Base-by-base conservation (phyloP, 2,888 invertebrate genomes). In the Scaptodrosophila latifasciaeformis region DNA sequence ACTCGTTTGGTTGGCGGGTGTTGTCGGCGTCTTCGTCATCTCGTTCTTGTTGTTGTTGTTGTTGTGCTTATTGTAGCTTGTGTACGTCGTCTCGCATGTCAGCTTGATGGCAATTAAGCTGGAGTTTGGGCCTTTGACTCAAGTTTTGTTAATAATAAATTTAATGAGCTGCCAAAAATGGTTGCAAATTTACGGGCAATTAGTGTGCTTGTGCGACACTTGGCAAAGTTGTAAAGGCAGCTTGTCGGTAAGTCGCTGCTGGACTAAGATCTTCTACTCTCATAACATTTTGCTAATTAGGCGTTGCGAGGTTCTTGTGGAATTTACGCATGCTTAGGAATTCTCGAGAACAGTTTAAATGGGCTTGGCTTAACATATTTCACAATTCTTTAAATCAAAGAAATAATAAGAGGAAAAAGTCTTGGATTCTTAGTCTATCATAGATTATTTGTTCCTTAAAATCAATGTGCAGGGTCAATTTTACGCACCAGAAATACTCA, bases 131-230 rank as follows among this genome's bases (percentile, higher is more conserved):
- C 40, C 35, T 53, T 57, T 52, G 50, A 52, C 51, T 47, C 53
- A 60, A 63, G 57, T 72, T 76, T 79, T 68, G 64, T 79, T 75
- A 70, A 75, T 72, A 65, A 68, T 62, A 74, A 79, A 81, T 72
- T 78, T 81, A 81, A 81, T 82, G 81, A 82, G 81, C 81, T 78
- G 78, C 81, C 82, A 81, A 82, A 81, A 81, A 81, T 75, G 81
- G 81, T 71, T 75, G 71, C 75, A 72, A 78, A 78, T 75, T 75
- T 75, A 78, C 78, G 75, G 78, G 75, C 74, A 75, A 75, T 78
- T 75, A 72, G 76, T 67, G 68, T 39, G 37, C 60, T 59, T 63
- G 74, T 63, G 77, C 70, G 74, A 72, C 72, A 72, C 72, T 72
- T 77, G 77, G 70, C 66, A 61, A 72, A 55, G 13, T 34, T 34